phyloP scores from a whole-genome alignment of 2,113 vertebrate species.

The Callospermophilus lateralis region DNA sequence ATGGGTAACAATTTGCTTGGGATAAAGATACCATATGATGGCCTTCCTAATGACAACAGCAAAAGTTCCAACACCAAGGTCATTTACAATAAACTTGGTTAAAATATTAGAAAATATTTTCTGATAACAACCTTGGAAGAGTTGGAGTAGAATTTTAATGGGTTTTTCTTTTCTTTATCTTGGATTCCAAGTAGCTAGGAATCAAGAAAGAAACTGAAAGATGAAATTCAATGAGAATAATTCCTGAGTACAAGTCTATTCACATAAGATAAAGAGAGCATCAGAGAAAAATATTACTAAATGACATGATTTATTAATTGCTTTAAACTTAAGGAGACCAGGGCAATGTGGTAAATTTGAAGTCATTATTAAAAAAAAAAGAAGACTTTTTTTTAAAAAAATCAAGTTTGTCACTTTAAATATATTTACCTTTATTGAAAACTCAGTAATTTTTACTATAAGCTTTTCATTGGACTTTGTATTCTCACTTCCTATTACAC shows the following conservation, averaged over 20 bases:
- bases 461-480: background rate
- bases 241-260: background rate
- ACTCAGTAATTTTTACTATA: background rate
- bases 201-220: background rate
- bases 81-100: background rate
- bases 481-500: background rate
- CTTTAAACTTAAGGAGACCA: background rate
- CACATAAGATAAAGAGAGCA: background rate
- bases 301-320: background rate
- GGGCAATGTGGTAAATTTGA: background rate
- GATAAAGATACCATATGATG: background rate
- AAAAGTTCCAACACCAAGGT: rapidly evolving
- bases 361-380: background rate
- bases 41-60: background rate
- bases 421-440: background rate
- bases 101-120: background rate
- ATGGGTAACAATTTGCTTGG: background rate
- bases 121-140: background rate
- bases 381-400: background rate
- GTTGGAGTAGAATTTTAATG: background rate
- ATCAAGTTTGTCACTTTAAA: background rate
- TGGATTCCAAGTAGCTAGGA: background rate
- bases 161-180: background rate
- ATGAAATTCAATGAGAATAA: background rate
- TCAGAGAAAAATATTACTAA: background rate